phyloP scores from a whole-genome alignment of 2,113 vertebrate genomes.

The Hippocampus mohnikei region DNA sequence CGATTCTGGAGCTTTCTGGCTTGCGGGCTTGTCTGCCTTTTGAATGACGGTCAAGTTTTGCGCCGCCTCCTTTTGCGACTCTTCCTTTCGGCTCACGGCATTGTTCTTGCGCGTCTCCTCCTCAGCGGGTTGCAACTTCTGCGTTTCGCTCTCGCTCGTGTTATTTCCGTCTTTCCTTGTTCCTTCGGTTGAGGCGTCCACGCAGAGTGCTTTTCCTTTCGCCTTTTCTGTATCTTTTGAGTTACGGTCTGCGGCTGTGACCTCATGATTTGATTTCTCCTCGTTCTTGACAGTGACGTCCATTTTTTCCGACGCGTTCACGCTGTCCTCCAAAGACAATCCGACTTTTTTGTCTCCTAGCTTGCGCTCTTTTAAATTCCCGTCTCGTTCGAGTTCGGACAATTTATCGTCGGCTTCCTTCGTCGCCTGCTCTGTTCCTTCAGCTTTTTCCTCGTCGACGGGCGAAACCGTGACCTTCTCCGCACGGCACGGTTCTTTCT shows the following conservation, averaged over 20 bases:
- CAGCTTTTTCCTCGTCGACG: slow-evolving; percentile 13
- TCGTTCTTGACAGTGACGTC: not conserved
- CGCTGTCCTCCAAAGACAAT: not conserved
- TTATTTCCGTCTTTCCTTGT: not conserved
- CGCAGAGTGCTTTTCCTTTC: not conserved
- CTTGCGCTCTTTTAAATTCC: slow-evolving; percentile 7
- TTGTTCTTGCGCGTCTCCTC: slow-evolving; percentile 14
- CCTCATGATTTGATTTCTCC: slow-evolving; percentile 14
- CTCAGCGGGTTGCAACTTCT: not conserved
- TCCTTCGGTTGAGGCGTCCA: not conserved
- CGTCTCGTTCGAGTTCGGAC: slow-evolving; percentile 11
- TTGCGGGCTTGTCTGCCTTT: slow-evolving; percentile 11
- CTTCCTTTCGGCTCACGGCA: slow-evolving; percentile 8
- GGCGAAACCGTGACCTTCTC: slow-evolving; percentile 23
- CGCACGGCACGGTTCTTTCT: not conserved
- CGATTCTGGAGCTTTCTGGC: slow-evolving; percentile 18
- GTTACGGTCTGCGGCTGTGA: slow-evolving; percentile 11
- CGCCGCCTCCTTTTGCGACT: not conserved
- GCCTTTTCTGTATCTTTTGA: slow-evolving; percentile 6
- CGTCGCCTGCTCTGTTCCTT: slow-evolving; percentile 6
- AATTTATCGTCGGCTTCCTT: slow-evolving; percentile 30
- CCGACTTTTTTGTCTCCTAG: not conserved
- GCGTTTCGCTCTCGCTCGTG: not conserved
- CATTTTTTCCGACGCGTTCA: not conserved
- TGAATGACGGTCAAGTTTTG: not conserved